These are phyloP conservation scores for Prostheceraeus crozeri DNA, from an alignment of 2,888 invertebrate species.

Conservation along the genomic window DNA sequence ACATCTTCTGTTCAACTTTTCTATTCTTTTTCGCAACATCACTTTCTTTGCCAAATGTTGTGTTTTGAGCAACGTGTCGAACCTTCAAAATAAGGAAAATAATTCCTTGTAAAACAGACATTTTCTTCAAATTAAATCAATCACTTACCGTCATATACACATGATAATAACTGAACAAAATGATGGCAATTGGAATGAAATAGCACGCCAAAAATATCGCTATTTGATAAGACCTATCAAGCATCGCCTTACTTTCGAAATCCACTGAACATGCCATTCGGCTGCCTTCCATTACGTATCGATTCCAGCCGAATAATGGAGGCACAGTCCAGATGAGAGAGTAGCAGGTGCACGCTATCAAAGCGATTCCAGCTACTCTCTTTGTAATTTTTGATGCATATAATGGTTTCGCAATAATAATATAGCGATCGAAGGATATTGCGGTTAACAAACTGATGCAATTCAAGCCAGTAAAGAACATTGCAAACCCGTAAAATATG, in stretches of 20 bases:
- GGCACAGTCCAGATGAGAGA: not conserved
- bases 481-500: constrained; percentile 15
- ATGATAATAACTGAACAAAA: not conserved
- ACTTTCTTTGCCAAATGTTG: constrained; percentile 3
- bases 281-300: not conserved
- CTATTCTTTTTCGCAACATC: constrained; percentile 17
- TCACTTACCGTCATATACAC: constrained; percentile 11
- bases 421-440: not conserved
- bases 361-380: not conserved
- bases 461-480: constrained; percentile 25
- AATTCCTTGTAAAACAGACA: too few species aligned
- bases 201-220: constrained; percentile 14
- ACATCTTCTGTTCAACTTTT: constrained; percentile 1
- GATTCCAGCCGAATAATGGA: constrained; percentile 19
- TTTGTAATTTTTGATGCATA: not conserved
- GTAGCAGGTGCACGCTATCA: not conserved
- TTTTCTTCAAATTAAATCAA: not conserved
- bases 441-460: constrained; percentile 2
- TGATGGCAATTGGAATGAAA: not conserved
- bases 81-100: not conserved
- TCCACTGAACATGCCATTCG: constrained; percentile 2
- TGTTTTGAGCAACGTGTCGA: constrained; percentile 8
- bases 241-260: constrained; percentile 5
- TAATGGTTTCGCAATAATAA: constrained; percentile 20
- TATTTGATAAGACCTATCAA: not conserved